phyloP scores from a whole-genome alignment of 2,797 vertebrate genomes.

The Bradypodion ventrale region DNA sequence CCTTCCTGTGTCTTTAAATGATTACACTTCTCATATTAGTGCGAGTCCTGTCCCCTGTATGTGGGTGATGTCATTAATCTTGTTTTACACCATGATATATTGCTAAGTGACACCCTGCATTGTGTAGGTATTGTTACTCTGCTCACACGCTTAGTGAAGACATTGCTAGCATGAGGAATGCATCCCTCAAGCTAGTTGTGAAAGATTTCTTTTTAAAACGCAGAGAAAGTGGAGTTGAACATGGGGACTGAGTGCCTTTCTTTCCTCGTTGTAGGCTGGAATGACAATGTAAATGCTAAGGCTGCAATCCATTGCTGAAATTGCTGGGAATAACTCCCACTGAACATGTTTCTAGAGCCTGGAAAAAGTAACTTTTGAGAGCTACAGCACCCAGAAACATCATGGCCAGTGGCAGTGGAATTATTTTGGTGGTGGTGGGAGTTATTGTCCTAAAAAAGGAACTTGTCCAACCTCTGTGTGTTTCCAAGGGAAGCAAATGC shows the following conservation, averaged over 20 bases:
- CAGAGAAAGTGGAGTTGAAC: conserved; percentile 33
- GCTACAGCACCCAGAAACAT: background rate
- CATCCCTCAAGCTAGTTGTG: conserved; percentile 55
- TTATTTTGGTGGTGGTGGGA: background rate
- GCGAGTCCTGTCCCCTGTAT: conserved; percentile 67
- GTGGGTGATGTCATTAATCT: conserved; percentile 74
- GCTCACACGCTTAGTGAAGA: conserved; percentile 63
- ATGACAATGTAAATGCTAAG: conserved; percentile 57
- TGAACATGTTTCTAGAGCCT: background rate
- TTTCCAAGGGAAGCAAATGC: no score
- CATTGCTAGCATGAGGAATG: conserved; percentile 62
- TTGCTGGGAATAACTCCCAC: background rate
- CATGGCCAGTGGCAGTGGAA: background rate
- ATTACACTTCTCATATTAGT: conserved; percentile 70
- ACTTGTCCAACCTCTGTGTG: background rate
- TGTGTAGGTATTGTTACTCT: conserved; percentile 64
- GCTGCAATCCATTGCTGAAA: background rate
- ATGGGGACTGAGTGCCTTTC: conserved; percentile 64
- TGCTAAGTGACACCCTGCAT: conserved; percentile 64
- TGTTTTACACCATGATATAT: conserved; percentile 71
- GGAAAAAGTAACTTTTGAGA: background rate
- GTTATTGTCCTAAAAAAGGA: background rate
- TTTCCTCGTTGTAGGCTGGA: conserved; percentile 49
- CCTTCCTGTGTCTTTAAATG: conserved; percentile 64
- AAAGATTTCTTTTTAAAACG: conserved; percentile 66